These are phyloP conservation scores for Clarias platycephalus DNA, from an alignment of 2,797 vertebrate genomes.

Conservation along the genomic window DNA sequence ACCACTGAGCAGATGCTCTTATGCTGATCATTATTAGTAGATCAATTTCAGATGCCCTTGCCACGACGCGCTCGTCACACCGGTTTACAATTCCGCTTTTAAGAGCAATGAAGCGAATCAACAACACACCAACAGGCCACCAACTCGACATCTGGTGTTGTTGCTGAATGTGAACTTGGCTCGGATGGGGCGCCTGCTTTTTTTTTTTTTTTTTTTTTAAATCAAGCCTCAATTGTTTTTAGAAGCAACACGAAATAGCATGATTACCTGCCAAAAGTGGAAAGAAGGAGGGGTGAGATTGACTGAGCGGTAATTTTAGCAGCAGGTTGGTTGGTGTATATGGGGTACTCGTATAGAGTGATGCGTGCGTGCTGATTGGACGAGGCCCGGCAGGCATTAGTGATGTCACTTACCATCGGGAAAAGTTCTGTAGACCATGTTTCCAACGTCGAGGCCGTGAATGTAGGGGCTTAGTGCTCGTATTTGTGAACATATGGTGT, in stretches of 20 bases:
- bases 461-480: constrained; percentile 30
- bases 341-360: not conserved
- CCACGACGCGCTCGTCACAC: not conserved
- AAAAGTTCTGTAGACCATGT: constrained; percentile 49
- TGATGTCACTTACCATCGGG: constrained; percentile 48
- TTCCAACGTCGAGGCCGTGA: constrained; percentile 48
- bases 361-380: constrained; percentile 36
- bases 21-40: not conserved
- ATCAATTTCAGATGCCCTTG: not conserved
- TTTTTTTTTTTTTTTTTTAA: not conserved
- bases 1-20: not conserved
- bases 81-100: not conserved
- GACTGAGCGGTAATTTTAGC: constrained; percentile 33
- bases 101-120: constrained; percentile 14
- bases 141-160: constrained; percentile 28
- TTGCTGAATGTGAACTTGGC: constrained; percentile 10
- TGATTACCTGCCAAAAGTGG: constrained; percentile 24
- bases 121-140: constrained; percentile 10
- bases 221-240: constrained; percentile 8
- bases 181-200: not conserved
- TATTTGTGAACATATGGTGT: constrained; percentile 29
- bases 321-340: not conserved
- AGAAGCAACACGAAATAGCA: not conserved
- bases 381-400: not conserved
- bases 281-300: constrained; percentile 26